These are phyloP conservation scores for Brachionus rubens DNA, from an alignment of 1,140 invertebrate species.

Conservation along the genomic window DNA sequence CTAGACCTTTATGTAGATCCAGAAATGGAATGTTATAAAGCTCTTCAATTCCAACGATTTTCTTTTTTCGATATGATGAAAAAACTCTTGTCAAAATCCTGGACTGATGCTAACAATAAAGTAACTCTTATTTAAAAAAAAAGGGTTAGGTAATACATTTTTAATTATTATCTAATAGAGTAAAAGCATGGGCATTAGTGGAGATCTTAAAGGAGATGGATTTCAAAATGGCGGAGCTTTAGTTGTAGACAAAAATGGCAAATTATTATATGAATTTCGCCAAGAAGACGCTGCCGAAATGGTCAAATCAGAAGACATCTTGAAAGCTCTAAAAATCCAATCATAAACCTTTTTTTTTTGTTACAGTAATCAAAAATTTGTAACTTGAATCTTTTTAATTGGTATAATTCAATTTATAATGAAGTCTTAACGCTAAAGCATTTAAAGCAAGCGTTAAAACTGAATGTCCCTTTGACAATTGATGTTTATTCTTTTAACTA, in stretches of 20 bases:
- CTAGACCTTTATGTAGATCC: slow-evolving; percentile 42
- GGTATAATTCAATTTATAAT: no score
- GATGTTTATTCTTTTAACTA: no score
- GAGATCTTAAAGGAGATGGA: slow-evolving; percentile 34
- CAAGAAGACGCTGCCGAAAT: slow-evolving; percentile 29
- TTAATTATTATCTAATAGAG: no score
- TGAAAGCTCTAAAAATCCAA: slow-evolving; percentile 31
- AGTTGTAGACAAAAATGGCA: slow-evolving; percentile 41
- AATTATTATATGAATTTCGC: neutral
- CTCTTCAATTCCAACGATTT: slow-evolving; percentile 32
- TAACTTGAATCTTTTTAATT: neutral
- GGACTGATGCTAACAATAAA: slow-evolving; percentile 9
- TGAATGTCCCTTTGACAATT: no score
- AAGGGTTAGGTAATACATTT: no score
- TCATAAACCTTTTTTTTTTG: neutral
- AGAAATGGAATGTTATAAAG: slow-evolving; percentile 45
- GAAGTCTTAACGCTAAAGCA: no score
- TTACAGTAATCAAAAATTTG: neutral
- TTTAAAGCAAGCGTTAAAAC: no score
- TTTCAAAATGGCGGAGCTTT: slow-evolving; percentile 44
- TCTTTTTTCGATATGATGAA: slow-evolving; percentile 43
- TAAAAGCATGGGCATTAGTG: neutral
- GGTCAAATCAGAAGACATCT: slow-evolving; percentile 14
- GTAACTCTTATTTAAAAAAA: neutral
- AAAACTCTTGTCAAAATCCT: slow-evolving; percentile 22